These are phyloP conservation scores for Ophion ellenae DNA, from an alignment of 2,888 invertebrate genomes.

Conservation along the genomic window DNA sequence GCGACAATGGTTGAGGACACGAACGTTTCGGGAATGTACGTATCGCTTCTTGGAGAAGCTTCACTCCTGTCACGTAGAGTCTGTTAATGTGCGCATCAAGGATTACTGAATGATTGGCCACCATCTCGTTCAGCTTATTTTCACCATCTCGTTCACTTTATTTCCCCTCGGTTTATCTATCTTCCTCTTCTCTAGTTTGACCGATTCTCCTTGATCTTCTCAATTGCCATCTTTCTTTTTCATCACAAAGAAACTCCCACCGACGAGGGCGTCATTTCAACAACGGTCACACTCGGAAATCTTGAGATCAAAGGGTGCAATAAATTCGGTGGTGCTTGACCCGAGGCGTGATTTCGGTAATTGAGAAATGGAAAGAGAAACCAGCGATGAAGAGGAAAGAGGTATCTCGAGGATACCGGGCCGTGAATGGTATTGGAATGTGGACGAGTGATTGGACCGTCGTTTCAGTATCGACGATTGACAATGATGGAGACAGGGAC, in stretches of 20 bases:
- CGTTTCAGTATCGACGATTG: slow-evolving; percentile 31
- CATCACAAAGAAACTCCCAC: slow-evolving; percentile 10
- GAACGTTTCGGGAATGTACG: slow-evolving; percentile 1
- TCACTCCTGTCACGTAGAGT: slow-evolving; percentile 22
- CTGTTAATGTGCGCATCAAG: slow-evolving; percentile 38
- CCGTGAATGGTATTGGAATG: slow-evolving; percentile 25
- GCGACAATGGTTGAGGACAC: neutral
- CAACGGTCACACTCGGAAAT: slow-evolving; percentile 22
- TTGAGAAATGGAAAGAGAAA: slow-evolving; percentile 6
- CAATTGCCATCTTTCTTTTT: slow-evolving; percentile 3
- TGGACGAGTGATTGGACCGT: slow-evolving; percentile 33
- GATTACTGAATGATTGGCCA: slow-evolving; percentile 54
- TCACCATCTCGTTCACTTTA: slow-evolving; percentile 42
- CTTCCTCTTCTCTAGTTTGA: slow-evolving; percentile 1
- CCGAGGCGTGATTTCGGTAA: slow-evolving; percentile 45
- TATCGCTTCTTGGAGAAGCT: slow-evolving; percentile 3
- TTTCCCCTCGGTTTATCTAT: slow-evolving; percentile 8
- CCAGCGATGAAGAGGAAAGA: neutral
- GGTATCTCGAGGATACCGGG: neutral
- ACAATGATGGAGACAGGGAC: slow-evolving; percentile 14
- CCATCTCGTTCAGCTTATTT: slow-evolving; percentile 47
- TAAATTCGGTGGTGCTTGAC: slow-evolving; percentile 41
- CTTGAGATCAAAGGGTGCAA: slow-evolving; percentile 33
- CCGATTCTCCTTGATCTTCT: slow-evolving; percentile 5
- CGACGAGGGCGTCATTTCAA: slow-evolving; percentile 32